Conservation (phyloP, 2,888 invertebrate species). For the Plebejus melissa region DNA sequence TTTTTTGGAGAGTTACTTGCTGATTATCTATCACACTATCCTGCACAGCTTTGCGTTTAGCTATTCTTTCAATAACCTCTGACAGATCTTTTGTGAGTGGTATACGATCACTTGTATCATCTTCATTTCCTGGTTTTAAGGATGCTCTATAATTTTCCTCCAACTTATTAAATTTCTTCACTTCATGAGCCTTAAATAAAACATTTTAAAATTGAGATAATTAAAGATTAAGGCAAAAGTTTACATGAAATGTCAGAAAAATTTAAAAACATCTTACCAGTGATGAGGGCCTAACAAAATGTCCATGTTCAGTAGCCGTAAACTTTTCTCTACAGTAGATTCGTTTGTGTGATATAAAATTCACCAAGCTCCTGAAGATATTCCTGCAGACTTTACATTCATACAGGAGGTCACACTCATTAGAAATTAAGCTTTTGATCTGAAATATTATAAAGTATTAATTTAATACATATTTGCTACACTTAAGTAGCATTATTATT, state of each 20-base stretch:
- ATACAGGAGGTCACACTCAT: conserved; percentile 93
- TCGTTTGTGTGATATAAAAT: conserved; percentile 94
- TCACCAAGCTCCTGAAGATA: conserved; percentile 91
- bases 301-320: conserved; percentile 63
- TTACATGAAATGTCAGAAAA: background rate
- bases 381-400: conserved; percentile 93
- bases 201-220: conserved; percentile 13
- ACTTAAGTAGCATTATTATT: background rate
- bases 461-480: background rate
- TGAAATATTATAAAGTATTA: conserved; percentile 56
- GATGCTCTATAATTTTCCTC: conserved; percentile 68
- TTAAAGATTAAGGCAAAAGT: conserved; percentile 17
- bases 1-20: conserved; percentile 69
- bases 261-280: conserved; percentile 49
- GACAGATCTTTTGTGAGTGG: conserved; percentile 76
- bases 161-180: conserved; percentile 68
- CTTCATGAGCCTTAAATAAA: conserved; percentile 56
- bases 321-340: conserved; percentile 85
- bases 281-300: conserved; percentile 64
- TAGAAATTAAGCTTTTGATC: conserved; percentile 85
- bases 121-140: conserved; percentile 47
- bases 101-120: conserved; percentile 54
- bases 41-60: conserved; percentile 51
- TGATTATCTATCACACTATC: conserved; percentile 44
- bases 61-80: conserved; percentile 74